Conservation (phyloP, 2,888 invertebrate species). For the Xanthia icteritia region DNA sequence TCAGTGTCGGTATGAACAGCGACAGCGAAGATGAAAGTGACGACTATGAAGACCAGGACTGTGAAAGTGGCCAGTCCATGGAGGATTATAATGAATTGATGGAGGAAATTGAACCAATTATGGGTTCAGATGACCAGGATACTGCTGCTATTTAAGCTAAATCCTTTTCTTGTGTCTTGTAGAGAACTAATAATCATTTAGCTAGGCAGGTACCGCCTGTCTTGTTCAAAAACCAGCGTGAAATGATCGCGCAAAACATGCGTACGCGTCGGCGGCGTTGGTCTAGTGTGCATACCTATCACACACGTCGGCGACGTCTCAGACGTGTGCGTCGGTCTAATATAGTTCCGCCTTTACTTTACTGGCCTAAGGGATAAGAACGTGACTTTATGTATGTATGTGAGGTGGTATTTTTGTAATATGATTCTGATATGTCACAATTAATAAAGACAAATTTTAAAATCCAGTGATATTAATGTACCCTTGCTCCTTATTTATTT, state of each 20-base stretch:
- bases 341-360: conserved; percentile 13
- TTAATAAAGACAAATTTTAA: conserved; percentile 22
- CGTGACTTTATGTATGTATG: no score
- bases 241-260: conserved; percentile 21
- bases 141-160: conserved; percentile 25
- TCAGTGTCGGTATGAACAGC: conserved; percentile 18
- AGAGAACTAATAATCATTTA: conserved; percentile 28
- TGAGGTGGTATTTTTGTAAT: not conserved
- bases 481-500: conserved; percentile 17
- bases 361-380: conserved; percentile 4
- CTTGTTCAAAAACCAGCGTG: conserved; percentile 29
- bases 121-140: conserved; percentile 28
- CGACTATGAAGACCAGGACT: conserved; percentile 17
- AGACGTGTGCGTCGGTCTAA: conserved; percentile 25
- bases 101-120: conserved; percentile 25
- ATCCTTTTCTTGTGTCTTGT: conserved; percentile 21
- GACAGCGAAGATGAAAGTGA: conserved; percentile 37
- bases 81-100: conserved; percentile 23
- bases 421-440: conserved; percentile 21
- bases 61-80: conserved; percentile 32
- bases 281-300: conserved; percentile 17
- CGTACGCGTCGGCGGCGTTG: conserved; percentile 23
- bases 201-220: conserved; percentile 27
- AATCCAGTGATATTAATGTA: conserved; percentile 9
- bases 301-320: conserved; percentile 24